phyloP scores from a whole-genome alignment of 1,140 invertebrate species.

The Drusus annulatus region DNA sequence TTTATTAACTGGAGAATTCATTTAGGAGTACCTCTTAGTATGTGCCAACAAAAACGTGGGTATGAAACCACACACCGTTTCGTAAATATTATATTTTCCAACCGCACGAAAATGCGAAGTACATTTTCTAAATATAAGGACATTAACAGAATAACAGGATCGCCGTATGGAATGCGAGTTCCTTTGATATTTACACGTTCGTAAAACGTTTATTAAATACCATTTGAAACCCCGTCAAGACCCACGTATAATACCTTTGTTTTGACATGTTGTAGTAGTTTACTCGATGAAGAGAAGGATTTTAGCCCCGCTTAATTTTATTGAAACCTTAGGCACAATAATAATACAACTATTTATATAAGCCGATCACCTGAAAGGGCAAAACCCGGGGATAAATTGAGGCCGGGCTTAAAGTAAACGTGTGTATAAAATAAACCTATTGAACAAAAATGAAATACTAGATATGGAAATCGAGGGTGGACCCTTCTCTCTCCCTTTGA shows the following conservation, averaged over 20 bases:
- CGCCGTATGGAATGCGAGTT: background rate
- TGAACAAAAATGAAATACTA: constrained; percentile 8
- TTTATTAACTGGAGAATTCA: no score
- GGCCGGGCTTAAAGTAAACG: background rate
- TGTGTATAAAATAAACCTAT: background rate
- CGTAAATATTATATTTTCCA: no score
- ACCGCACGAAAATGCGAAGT: no score
- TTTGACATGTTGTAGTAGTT: background rate
- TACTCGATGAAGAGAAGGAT: background rate
- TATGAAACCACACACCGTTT: no score
- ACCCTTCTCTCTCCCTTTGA: background rate
- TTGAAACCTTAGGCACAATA: background rate
- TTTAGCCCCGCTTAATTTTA: constrained; percentile 2
- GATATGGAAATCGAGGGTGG: constrained; percentile 18
- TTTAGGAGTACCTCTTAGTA: no score
- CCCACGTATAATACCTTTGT: background rate
- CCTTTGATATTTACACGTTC: background rate
- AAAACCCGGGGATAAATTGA: background rate
- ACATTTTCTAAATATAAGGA: no score
- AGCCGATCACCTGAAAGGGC: constrained; percentile 12
- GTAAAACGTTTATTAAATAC: constrained; percentile 13
- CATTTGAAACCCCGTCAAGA: background rate
- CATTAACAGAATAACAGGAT: no score
- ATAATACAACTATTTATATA: background rate
- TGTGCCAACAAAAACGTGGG: no score